Percentiles rank a stretch among this genome's conserved stretches.
Evolutionary conservation across 2,797 vertebrate genomes (phyloP).

Genomic region (Sternarchorhynchus goeldii): DNA sequence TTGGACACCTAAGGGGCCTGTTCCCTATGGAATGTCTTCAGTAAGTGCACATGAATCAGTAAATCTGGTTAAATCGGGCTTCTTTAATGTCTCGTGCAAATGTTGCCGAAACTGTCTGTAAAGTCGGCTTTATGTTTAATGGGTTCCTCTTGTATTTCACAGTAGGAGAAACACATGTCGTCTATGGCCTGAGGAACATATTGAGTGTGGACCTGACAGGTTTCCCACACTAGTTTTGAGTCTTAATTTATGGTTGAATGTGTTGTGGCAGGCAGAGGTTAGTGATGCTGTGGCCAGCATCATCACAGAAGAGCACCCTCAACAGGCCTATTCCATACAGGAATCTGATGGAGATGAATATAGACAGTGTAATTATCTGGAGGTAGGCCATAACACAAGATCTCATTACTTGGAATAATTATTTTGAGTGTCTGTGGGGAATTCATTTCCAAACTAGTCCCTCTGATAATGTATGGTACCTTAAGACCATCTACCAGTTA

Average conservation of each 20-base stretch:
- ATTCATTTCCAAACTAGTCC: background rate
- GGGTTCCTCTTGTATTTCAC: background rate
- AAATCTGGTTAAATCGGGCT: too few relatives aligned
- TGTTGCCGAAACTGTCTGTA: background rate
- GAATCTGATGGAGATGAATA: constrained; percentile 20
- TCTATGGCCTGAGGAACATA: too few relatives aligned
- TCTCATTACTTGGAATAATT: background rate
- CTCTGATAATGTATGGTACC: too few relatives aligned
- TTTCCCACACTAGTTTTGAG: background rate
- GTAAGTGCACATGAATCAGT: constrained; percentile 54
- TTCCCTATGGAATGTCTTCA: constrained; percentile 54
- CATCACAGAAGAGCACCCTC: constrained; percentile 31
- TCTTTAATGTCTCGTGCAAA: background rate
- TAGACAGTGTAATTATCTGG: constrained; percentile 19
- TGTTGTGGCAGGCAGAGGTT: constrained; percentile 53
- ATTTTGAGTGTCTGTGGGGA: background rate
- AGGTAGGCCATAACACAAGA: constrained; percentile 39
- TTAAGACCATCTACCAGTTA: too few relatives aligned
- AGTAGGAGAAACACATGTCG: background rate
- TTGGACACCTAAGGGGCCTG: constrained; percentile 57
- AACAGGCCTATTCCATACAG: constrained; percentile 32
- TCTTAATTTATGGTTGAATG: constrained; percentile 2
- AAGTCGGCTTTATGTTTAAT: background rate
- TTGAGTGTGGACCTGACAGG: background rate
- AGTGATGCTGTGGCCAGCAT: constrained; percentile 48